phyloP scores from a whole-genome alignment of 2,797 vertebrate species.

The Periparus ater region DNA sequence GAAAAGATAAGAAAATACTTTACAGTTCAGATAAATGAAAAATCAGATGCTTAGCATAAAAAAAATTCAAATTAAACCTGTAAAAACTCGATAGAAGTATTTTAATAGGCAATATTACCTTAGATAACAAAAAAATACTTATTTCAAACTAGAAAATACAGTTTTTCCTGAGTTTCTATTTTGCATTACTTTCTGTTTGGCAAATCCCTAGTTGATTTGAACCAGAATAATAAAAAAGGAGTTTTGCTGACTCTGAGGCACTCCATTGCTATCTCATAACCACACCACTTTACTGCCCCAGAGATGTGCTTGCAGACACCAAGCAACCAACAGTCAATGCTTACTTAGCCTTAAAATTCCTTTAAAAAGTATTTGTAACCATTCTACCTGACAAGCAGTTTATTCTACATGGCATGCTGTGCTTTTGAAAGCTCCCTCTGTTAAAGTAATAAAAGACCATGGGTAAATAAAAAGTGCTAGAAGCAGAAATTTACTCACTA shows the following conservation, averaged over 20 bases:
- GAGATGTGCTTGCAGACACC: not conserved
- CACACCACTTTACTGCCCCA: not conserved
- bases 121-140: not conserved
- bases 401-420: not conserved
- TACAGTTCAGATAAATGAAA: not conserved
- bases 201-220: not conserved
- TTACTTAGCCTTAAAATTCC: conserved; percentile 43
- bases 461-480: not conserved
- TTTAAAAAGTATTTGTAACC: not conserved
- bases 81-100: not conserved
- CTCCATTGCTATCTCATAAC: not conserved
- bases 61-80: not conserved
- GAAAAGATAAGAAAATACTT: conserved; percentile 39
- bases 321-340: not conserved
- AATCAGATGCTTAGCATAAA: not conserved
- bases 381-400: conserved; percentile 6
- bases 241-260: not conserved
- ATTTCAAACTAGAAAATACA: not conserved
- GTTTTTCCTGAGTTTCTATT: conserved; percentile 7
- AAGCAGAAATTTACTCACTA: conserved; percentile 5
- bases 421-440: not conserved
- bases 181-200: not conserved
- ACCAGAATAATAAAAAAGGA: not conserved
- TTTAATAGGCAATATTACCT: not conserved
- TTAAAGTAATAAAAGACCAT: conserved; percentile 11